Evolutionary conservation across 2,888 invertebrate genomes (phyloP), one percentile per base, ranked within the genome.

Genomic region (Tenthredo mesomela): DNA sequence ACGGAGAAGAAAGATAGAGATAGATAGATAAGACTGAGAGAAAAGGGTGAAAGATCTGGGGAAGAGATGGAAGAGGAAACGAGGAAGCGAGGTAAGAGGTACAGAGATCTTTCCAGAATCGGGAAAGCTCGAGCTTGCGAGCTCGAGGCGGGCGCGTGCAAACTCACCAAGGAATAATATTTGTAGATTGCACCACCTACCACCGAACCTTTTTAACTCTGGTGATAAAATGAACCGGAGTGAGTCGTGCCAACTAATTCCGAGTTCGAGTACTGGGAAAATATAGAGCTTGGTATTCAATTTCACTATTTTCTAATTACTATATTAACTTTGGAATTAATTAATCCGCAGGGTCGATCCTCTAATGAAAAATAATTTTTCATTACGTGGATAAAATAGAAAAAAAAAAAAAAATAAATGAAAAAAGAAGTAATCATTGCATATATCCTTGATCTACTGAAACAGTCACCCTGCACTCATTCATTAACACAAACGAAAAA

Each of bases 171-270:
- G 82, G 65, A 67, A 82, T 82, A 82, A 82, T 82, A 82, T 82
- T 82, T 82, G 82, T 67, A 67, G 65, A 82, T 82, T 82, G 82
- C 82, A 82, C 67, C 47, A 54, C 58, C 80, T 15, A 33, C 40
- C 61, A 67, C 33, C 67, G 15, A 40, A 67, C 67, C 80, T 82
- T 47, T 67, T 50, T 65, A 82, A 67, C 82, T 65, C 67, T 33
- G 43, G 82, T 82, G 47, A 67, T 70, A 33, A 82, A 82, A 82
- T 47, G 47, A 80, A 65, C 61, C 37, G 40, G n/a, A 65, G 61
- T 47, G 82, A 65, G 70, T 47, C 82, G 82, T 70, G 67, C 82
- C 67, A 82, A 82, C 50, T 65, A 82, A 70, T 82, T 82, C 33
- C 29, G 82, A 82, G 82, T 70, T 82, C 82, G 67, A 82, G 65